These are phyloP conservation scores for Lepus timidus DNA, from an alignment of 2,113 vertebrate genomes.

Conservation along the genomic window DNA sequence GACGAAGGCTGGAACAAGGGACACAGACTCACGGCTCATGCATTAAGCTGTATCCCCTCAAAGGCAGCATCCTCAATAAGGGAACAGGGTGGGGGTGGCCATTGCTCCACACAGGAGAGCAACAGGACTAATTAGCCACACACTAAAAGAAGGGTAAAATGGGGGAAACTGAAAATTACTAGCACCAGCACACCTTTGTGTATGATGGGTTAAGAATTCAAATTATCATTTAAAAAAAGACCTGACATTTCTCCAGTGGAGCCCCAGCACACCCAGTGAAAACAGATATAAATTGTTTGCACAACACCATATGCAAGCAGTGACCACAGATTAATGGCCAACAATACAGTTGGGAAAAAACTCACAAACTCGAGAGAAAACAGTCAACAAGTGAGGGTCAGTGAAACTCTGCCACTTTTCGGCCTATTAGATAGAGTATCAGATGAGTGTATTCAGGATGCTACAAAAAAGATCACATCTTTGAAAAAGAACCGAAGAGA, in stretches of 20 bases:
- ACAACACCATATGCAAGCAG: neutral
- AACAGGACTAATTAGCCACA: neutral
- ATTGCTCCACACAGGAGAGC: neutral
- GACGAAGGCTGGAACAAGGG: neutral
- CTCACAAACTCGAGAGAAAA: neutral
- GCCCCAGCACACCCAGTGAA: neutral
- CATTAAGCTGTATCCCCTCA: neutral
- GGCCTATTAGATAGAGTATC: neutral
- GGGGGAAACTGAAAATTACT: neutral
- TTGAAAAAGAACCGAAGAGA: neutral
- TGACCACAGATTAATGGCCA: slow-evolving; percentile 1
- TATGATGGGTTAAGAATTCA: neutral
- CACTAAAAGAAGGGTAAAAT: neutral
- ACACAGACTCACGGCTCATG: neutral
- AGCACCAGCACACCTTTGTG: neutral
- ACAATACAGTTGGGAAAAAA: neutral
- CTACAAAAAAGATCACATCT: neutral
- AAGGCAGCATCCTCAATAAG: neutral
- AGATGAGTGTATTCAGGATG: neutral
- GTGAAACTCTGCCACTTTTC: neutral
- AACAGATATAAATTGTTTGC: neutral
- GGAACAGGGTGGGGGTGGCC: neutral
- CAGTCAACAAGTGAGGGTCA: neutral
- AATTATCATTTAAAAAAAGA: neutral
- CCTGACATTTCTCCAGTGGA: neutral